Base-by-base conservation (phyloP, 2,797 vertebrate species). In the Sebastes iracundus region DNA sequence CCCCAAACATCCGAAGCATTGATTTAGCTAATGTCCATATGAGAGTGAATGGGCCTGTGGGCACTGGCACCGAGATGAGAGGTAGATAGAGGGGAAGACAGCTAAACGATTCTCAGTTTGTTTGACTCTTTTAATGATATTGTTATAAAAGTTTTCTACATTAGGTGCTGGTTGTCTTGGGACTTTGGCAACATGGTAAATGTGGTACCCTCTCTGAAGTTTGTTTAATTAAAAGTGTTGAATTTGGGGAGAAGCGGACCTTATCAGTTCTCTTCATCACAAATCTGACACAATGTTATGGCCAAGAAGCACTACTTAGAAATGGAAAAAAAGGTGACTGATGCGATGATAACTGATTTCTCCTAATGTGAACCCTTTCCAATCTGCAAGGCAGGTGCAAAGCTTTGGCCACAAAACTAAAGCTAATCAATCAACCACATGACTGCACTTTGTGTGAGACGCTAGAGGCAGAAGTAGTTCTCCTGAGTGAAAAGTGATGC, bases 1-100 rank as follows among this genome's bases (percentile, higher is more conserved):
- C 73, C 70, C 80, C 71, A 83, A 88, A 87, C 81, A 78, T 71
- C 49, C 22, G 30, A 82, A 76, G 27, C 75, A 84, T 42, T 69
- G 77, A 82, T 87, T 83, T 55, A 60, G 64, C 35, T 77, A 77
- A 77, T 66, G 68, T 72, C 53, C 72, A 72, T 53, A 78, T 49
- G 42, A 74, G 30, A 87, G 55, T 64, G 56, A 86, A 90, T 82
- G 58, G 52, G 61, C 33, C 80, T 74, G 55, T 73, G 72, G 81
- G 74, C 75, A 74, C 30, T 68, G 53, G 72, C 53, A 35, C 27
- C 1, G 7, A 33, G 46, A 87, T 78, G 64, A 75, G 75, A 74
- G 62, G 56, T 32, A 62, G 35, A 80, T 11, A 23, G 49, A 84
- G 27, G 46, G 12, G 38, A 53, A 69, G 58, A 59, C 49, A 32